These are phyloP conservation scores for Dryobates pubescens DNA, from an alignment of 2,797 vertebrate species.

Conservation along the genomic window DNA sequence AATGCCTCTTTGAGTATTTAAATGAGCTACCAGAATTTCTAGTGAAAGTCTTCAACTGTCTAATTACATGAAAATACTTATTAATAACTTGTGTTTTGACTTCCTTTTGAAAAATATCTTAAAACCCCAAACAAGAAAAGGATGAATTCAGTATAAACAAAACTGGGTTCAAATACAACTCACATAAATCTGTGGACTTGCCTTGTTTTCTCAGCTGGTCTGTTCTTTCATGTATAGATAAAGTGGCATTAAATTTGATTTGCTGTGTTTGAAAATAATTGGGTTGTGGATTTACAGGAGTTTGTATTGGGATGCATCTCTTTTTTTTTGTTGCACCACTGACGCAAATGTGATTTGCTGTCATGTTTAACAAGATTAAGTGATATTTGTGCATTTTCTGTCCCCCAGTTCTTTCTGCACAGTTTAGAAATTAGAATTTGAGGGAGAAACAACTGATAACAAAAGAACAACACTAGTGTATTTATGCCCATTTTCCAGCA, in stretches of 20 bases:
- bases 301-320: background rate
- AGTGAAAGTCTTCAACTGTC: background rate
- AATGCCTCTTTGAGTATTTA: background rate
- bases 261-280: constrained; percentile 12
- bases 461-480: background rate
- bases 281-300: background rate
- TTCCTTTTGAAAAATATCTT: background rate
- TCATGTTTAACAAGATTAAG: constrained; percentile 34
- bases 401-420: background rate
- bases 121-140: background rate
- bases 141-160: background rate
- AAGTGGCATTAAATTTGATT: constrained; percentile 29
- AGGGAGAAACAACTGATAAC: background rate
- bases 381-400: background rate
- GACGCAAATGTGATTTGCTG: constrained; percentile 4
- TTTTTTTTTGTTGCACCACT: background rate
- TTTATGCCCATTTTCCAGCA: constrained; percentile 5
- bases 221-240: constrained; percentile 4
- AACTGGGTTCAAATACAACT: background rate
- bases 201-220: background rate
- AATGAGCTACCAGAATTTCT: background rate
- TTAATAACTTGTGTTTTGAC: background rate
- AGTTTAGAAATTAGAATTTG: background rate
- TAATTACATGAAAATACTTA: constrained; percentile 31
- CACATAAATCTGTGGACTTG: background rate